Evolutionary conservation across 2,888 invertebrate genomes (phyloP), one percentile per base, ranked within the genome.

Genomic region (Latrodectus hesperus): DNA sequence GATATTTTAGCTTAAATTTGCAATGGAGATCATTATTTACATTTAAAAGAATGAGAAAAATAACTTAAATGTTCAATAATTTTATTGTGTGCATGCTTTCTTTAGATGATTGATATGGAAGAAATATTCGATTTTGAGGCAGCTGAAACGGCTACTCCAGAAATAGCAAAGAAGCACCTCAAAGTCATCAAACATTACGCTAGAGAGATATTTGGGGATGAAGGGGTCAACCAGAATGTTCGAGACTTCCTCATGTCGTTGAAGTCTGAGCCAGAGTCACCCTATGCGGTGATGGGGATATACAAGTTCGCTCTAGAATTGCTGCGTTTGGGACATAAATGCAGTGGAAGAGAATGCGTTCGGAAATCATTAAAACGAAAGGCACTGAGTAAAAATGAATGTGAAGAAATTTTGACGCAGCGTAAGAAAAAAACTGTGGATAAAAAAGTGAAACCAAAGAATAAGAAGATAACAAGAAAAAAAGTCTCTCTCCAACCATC

Each of bases 131-230:
- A 60, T 60, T 60, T 16, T 0, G 60, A 60, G n/a, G 60, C 60
- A 6, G 60, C 60, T 16, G 60, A 60, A 60, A 60, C n/a, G 2
- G 60, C 60, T 16, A 60, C 60, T 16, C 60, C 60, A 16, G 60
- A 60, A 16, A 60, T 11, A 12, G 60, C 60, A 12, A 60, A 6
- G n/a, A n/a, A 60, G 14, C 60, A 60, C n/a, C 60, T 60, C 60
- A 60, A 60, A 60, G 60, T 60, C 60, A 60, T 60, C 60, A 60
- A 60, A 60, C 60, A 60, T n/a, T 60, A 60, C 60, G 60, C n/a
- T 12, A 60, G 60, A n/a, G 60, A 60, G n/a, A 60, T 60, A 60
- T 60, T 60, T n/a, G 60, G 60, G 60, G 60, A 60, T 60, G 6
- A 60, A 12, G n/a, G 11, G 60, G 60, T 60, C 6, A n/a, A 60